phyloP scores from a whole-genome alignment of 53 echinoderm and acorn worm genomes.

The Temnopleurus reevesii region DNA sequence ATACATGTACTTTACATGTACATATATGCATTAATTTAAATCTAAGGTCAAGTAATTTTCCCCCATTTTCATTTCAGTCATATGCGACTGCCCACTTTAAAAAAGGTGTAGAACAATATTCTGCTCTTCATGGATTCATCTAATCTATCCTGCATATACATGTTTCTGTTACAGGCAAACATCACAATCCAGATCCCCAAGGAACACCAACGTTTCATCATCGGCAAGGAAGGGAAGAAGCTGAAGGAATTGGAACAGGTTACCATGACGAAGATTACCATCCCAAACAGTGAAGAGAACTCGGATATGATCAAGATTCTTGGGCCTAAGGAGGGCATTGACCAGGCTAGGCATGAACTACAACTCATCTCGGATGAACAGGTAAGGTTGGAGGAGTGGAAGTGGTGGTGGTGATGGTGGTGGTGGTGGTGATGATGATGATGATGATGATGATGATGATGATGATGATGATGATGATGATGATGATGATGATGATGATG shows the following conservation, averaged over 20 bases:
- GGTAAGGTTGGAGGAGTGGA: constrained; percentile 55
- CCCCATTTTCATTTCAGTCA: too few species aligned
- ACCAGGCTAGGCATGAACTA: constrained; percentile 90
- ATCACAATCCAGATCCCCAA: constrained; percentile 87
- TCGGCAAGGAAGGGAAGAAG: constrained; percentile 87
- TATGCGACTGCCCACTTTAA: too few species aligned
- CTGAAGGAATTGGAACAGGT: constrained; percentile 84
- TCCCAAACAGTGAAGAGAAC: constrained; percentile 89
- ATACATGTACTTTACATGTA: too few species aligned
- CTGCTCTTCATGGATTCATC: too few species aligned
- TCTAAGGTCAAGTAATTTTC: too few species aligned
- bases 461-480: neutral
- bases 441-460: neutral
- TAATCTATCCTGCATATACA: too few species aligned
- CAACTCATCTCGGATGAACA: constrained; percentile 99
- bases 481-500: neutral
- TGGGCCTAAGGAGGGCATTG: constrained; percentile 95
- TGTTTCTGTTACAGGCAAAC: constrained; percentile 72
- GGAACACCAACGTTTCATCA: constrained; percentile 97
- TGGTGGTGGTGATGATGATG: neutral
- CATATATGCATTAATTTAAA: too few species aligned
- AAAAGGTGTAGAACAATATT: too few species aligned
- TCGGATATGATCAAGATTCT: constrained; percentile 84
- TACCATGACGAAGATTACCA: constrained; percentile 94
- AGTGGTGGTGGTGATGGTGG: neutral